Base-by-base conservation (phyloP, 2,113 vertebrate genomes). In the Galbula dea region DNA sequence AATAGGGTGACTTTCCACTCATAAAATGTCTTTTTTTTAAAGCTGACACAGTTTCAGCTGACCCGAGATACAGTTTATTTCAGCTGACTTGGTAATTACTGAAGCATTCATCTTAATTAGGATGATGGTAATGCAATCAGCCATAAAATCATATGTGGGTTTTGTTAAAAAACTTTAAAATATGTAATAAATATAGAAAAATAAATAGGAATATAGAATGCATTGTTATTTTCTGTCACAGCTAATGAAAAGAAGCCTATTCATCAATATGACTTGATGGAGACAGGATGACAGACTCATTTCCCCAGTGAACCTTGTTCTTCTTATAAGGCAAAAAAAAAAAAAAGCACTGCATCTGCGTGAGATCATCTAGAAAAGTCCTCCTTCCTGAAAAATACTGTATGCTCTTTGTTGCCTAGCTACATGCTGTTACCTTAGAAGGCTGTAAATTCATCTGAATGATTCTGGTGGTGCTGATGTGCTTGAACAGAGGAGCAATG, bases 391-490 rank as follows among this genome's bases (percentile, higher is more conserved):
- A 77, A 94, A 91, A 95, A 92, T 94, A 91, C 91, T 93, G 94
- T 95, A 94, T 86, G 92, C 94, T 89, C 95, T 82, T 65, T 41
- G 96, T 96, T 96, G 95, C 96, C 91, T 96, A 94, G 96, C 72
- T 94, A 96, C 96, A 3, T 36, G 76, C 85, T 95, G 87, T 93
- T 96, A 86, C 96, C 96, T 95, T 96, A 96, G 96, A 96, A 95
- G 95, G 95, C 89, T 94, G 79, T 67, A 91, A 85, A 93, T 67
- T 86, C 78, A 76, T 90, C 51, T 89, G 86, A 94, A 82, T 43
- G 32, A 76, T 91, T 83, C 52, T 78, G 75, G 54, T 59, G 39
- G 46, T 59, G 84, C 67, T 67, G 83, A 49, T 83, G 84, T 91
- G 84, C 72, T 73, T 12, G 16, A 85, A 88, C 49, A 93, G 91